A percentile compares a stretch with the other conserved stretches of the same genome.
phyloP scores from a whole-genome alignment of 2,113 vertebrate genomes.

The Thalassarche chlororhynchos region DNA sequence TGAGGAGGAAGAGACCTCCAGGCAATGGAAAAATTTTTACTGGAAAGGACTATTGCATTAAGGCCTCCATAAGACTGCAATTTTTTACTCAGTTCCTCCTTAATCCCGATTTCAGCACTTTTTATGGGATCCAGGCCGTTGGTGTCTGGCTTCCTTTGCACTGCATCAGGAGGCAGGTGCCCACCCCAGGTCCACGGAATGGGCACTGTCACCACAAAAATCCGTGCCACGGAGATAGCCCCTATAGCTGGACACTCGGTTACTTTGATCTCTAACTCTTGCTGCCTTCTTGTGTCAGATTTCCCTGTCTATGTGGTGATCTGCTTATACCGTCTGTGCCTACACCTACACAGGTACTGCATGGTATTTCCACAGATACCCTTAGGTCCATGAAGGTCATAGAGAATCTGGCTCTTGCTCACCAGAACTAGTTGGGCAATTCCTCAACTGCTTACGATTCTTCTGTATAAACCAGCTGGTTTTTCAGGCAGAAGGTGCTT shows the following conservation, averaged over 20 bases:
- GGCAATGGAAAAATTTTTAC: not conserved
- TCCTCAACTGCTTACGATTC: not conserved
- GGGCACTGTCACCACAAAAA: not conserved
- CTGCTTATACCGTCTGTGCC: not conserved
- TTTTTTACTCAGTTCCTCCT: not conserved
- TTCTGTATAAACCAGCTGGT: not conserved
- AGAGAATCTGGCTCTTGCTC: not conserved
- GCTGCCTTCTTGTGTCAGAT: not conserved
- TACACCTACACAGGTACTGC: not conserved
- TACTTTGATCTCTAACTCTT: not conserved
- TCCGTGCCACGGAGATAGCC: not conserved
- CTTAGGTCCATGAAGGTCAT: not conserved
- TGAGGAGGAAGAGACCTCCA: not conserved
- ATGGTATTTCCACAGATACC: not conserved
- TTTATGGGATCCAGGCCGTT: not conserved
- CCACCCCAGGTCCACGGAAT: not conserved
- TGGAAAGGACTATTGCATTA: not conserved
- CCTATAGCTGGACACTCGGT: fast-evolving
- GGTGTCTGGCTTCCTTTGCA: not conserved
- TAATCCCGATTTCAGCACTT: not conserved
- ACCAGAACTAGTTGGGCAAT: not conserved
- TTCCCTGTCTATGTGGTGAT: not conserved
- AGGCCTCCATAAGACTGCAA: not conserved
- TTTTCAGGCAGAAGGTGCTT: not conserved
- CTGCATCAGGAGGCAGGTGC: not conserved